Conservation (phyloP, 2,888 invertebrate species). For the Tinea pellionella region DNA sequence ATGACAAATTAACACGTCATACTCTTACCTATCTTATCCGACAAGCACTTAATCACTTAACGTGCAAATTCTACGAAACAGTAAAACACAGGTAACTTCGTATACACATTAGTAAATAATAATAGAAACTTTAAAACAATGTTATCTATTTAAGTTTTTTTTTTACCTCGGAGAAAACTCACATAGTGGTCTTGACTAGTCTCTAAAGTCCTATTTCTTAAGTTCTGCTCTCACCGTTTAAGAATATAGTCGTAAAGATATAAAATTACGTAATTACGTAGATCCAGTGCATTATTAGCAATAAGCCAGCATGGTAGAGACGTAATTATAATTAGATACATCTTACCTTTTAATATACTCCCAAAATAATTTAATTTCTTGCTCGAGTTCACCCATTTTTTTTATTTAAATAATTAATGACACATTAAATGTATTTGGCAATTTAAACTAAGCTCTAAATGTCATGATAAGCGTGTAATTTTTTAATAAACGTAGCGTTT, state of each 20-base stretch:
- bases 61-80: not conserved
- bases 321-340: too few species aligned
- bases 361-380: slow-evolving; percentile 57
- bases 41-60: not conserved
- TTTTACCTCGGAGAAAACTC: too few species aligned
- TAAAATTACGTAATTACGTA: too few species aligned
- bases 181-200: too few species aligned
- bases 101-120: not conserved
- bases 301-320: too few species aligned
- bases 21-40: not conserved
- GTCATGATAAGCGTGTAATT: not conserved
- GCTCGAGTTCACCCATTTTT: slow-evolving; percentile 28
- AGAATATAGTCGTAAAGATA: too few species aligned
- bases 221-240: too few species aligned
- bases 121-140: not conserved
- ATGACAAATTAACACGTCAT: not conserved
- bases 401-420: not conserved
- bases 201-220: too few species aligned
- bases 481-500: not conserved
- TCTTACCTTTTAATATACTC: slow-evolving; percentile 60
- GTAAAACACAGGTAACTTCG: not conserved
- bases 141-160: too few species aligned
- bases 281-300: too few species aligned
- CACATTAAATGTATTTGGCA: not conserved
- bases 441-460: not conserved